These are phyloP conservation scores for Oligia fasciuncula DNA, from an alignment of 2,888 invertebrate genomes.

Conservation along the genomic window DNA sequence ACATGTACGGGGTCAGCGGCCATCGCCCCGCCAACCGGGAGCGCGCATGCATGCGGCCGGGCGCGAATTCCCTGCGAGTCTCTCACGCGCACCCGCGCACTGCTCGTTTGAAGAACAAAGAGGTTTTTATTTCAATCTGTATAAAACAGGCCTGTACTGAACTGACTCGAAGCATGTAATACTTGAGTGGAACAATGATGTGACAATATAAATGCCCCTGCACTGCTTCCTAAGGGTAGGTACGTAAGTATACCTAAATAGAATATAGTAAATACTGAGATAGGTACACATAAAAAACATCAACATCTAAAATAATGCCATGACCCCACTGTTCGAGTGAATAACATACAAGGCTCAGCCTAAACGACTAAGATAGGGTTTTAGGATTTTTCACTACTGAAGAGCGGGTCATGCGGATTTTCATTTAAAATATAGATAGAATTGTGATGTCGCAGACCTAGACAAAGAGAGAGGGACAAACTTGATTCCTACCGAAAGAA, in stretches of 20 bases:
- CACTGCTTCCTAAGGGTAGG: neutral
- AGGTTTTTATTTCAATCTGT: constrained; percentile 60
- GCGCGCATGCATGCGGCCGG: constrained; percentile 32
- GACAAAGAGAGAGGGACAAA: neutral
- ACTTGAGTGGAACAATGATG: constrained; percentile 19
- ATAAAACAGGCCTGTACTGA: constrained; percentile 40
- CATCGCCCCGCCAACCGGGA: constrained; percentile 31
- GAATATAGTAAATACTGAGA: neutral
- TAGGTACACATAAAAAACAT: neutral
- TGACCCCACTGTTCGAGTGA: neutral
- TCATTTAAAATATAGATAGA: neutral
- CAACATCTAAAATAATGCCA: neutral
- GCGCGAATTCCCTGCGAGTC: constrained; percentile 64
- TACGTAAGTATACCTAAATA: neutral
- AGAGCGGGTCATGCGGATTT: neutral
- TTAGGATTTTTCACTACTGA: neutral
- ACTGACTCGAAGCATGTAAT: constrained; percentile 11
- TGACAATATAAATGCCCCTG: neutral
- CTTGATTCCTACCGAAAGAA: neutral
- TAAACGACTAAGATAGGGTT: neutral
- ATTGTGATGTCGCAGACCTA: neutral
- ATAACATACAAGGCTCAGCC: neutral
- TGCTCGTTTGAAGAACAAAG: constrained; percentile 59
- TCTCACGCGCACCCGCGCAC: constrained; percentile 56
- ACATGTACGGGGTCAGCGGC: constrained; percentile 55